Evolutionary conservation across 2,888 invertebrate genomes (phyloP), one percentile per base, ranked within the genome.

Genomic region (Agrotis segetum): DNA sequence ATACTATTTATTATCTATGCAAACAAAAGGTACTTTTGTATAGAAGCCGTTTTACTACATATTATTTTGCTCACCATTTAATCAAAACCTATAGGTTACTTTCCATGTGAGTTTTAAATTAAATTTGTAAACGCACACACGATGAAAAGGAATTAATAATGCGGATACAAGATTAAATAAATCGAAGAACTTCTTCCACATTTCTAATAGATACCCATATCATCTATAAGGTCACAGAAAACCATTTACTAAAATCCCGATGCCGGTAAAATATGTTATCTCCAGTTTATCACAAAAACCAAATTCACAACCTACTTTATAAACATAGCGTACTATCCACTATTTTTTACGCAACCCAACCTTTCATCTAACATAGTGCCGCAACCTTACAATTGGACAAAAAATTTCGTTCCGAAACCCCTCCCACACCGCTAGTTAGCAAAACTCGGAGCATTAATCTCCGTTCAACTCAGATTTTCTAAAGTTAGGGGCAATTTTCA

Each of bases 401-500:
- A 80, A 79, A 82, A 82, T 52, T 62, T 59, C 47, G 61, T 59
- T 61, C 49, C 34, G 46, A 60, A 46, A 40, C 29, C 56, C 61
- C 70, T 63, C 71, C 74, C 67, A 71, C 49, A 61, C 58, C 65
- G 64, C 80, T 76, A 84, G 83, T 80, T 71, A 82, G 71, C 81
- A 74, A 86, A 94, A 93, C 91, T 93, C 91, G 5, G 86, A 85
- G 89, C 93, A 94, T 95, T 94, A 95, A 94, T 95, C 93, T 93
- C 89, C 87, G 92, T 91, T 92, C 86, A 90, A 90, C 90, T 92
- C 92, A 92, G 92, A 93, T 94, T 94, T 91, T 76, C 85, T 82
- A 86, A 92, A 93, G 91, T 93, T 92, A 79, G 74, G 84, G 83
- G 84, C 86, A 92, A 92, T 90, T 93, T 93, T 88, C 89, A 84